phyloP scores from a whole-genome alignment of 2,888 invertebrate species.

The Drosophila incognita region DNA sequence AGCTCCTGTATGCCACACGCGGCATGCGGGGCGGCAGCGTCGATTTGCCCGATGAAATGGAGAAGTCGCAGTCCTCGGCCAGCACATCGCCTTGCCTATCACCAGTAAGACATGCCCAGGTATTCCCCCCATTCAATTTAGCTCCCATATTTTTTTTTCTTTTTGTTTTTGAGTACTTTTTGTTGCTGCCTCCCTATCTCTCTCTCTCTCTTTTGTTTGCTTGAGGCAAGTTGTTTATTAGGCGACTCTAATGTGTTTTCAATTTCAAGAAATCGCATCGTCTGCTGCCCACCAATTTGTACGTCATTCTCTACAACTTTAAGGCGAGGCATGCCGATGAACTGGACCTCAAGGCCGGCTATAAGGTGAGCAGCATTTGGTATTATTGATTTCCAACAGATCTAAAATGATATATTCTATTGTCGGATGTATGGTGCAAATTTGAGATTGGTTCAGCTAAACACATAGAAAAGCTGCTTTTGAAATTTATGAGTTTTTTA shows the following conservation, averaged over 20 bases:
- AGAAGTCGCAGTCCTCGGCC: slow-evolving; percentile 95
- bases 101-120: slow-evolving; percentile 88
- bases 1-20: slow-evolving; percentile 90
- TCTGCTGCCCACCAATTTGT: slow-evolving; percentile 94
- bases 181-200: not conserved
- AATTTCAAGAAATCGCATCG: slow-evolving; percentile 91
- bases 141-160: slow-evolving; percentile 53
- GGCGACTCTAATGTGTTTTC: slow-evolving; percentile 27
- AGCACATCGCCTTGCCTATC: slow-evolving; percentile 97
- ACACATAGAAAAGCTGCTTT: not conserved
- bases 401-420: not conserved
- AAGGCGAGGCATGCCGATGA: slow-evolving; percentile 97
- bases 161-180: slow-evolving; percentile 9
- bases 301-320: slow-evolving; percentile 97
- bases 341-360: slow-evolving; percentile 96
- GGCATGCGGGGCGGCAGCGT: slow-evolving; percentile 96
- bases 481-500: too few species aligned
- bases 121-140: slow-evolving; percentile 66
- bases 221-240: slow-evolving; percentile 30
- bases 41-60: slow-evolving; percentile 95
- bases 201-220: slow-evolving; percentile 1
- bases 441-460: not conserved
- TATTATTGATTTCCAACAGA: not conserved
- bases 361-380: slow-evolving; percentile 85
- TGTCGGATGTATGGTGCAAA: not conserved